Conservation (phyloP, 2,888 invertebrate genomes). For the Meta bourneti region DNA sequence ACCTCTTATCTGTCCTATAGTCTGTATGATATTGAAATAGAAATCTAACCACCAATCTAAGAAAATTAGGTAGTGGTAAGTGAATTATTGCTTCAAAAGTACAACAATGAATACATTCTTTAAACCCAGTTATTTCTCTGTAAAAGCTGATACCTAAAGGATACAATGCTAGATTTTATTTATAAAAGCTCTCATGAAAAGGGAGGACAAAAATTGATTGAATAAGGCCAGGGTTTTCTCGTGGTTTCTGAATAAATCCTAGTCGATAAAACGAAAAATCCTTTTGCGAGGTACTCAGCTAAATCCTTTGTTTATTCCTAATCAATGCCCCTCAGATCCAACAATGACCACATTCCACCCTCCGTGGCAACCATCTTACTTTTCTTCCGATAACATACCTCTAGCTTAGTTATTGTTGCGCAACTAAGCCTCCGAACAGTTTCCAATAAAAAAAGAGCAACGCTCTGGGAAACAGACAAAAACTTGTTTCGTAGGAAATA, state of each 20-base stretch:
- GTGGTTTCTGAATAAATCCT: not conserved
- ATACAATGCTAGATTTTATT: not conserved
- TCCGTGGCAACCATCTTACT: not conserved
- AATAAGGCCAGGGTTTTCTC: not conserved
- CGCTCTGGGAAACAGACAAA: not conserved
- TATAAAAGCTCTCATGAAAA: not conserved
- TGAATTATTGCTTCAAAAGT: not conserved
- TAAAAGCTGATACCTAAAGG: not conserved
- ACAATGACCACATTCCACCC: not conserved
- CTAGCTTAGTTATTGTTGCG: constrained; percentile 25
- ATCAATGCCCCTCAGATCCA: constrained; percentile 30
- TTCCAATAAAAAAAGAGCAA: not conserved
- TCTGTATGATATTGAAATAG: no score
- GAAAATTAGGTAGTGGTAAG: not conserved
- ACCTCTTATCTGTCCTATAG: no score
- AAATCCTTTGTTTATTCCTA: constrained; percentile 57
- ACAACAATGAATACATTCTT: not conserved
- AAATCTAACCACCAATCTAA: no score
- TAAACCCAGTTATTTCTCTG: not conserved
- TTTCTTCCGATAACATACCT: constrained; percentile 28
- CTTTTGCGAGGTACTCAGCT: not conserved
- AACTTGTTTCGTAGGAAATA: not conserved
- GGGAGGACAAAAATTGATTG: not conserved
- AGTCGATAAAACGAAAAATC: constrained; percentile 1
- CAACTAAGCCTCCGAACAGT: constrained; percentile 9